Evolutionary conservation across 2,797 vertebrate genomes (phyloP), one percentile per base, ranked within the genome.

Genomic region (Amazona ochrocephala): DNA sequence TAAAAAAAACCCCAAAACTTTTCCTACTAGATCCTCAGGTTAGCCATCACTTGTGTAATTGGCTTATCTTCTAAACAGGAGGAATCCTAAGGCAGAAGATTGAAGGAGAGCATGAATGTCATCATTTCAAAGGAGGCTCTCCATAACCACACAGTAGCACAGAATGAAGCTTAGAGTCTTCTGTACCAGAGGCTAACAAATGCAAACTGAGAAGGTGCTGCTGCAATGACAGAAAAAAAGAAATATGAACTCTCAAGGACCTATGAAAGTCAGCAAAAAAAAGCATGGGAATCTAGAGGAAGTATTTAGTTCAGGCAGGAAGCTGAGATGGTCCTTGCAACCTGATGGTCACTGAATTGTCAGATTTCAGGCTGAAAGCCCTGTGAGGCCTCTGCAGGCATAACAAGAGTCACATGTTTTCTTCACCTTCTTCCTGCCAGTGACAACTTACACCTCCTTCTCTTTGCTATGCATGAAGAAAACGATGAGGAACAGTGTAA

Each of bases 1-100:
- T 51, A 17, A 12, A 77, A 68, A 48, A 3, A 3, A 0, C 0
- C 2, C 2, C 17, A 15, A 7, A 14, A 4, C 16, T 68, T 34
- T 81, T 86, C 34, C 29, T 37, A 66, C 7, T 16, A 66, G 47
- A 7, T 13, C 39, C 8, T 78, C 37, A 53, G 29, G 29, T 68
- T 72, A 87, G 41, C 24, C 32, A 64, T 17, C 51, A 39, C 71
- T 66, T 64, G 10, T 26, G 4, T 78, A 94, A 94, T 1, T 56
- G 32, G 11, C 26, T 73, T 23, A 73, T 90, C 87, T 90, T 87
- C 47, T 78, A 83, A 62, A 58, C 12, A 61, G 19, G 5, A 88
- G 8, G 11, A 78, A 44, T 22, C 18, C 70, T 70, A 72, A 84
- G 34, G 51, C 19, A 84, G 51, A 48, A 73, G 39, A 74, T 44